Base-by-base conservation (phyloP, 1,140 invertebrate genomes). In the Archegozetes longisetosus region DNA sequence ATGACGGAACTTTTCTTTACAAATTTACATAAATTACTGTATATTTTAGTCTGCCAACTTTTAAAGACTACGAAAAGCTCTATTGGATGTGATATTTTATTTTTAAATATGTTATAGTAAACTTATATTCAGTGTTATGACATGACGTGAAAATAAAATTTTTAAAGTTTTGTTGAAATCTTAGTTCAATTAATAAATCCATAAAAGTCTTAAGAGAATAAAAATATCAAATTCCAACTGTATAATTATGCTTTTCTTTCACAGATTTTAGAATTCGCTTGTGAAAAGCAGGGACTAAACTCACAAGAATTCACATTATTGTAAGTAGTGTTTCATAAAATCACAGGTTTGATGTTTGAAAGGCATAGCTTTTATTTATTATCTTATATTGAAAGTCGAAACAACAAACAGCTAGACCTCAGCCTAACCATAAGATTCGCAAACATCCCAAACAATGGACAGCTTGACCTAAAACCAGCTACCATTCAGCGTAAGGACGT, bases 1-100 rank as follows among this genome's bases (percentile, higher is more conserved):
- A 73, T 62, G 75, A 79, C 64, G 68, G 73, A 62, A 68, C 72
- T 4, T 73, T 75, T 59, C 76, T 78, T 64, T 79, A 78, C 60
- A 53, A 20, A 53, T 64, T 40, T 17, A 40, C 6, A 40, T 40
- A 40, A 40, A 40, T 40, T 40, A 9, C 6, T 9, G 6, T 40
- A 40, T 40, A 40, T 40, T 40, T 40, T 40, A 40, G 6, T 40
- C 32, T 40, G 32, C n/a, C n/a, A n/a, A n/a, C n/a, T n/a, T n/a
- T n/a, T n/a, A n/a, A n/a, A n/a, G n/a, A n/a, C n/a, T n/a, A n/a
- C n/a, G 32, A 9, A 6, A 40, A 40, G 17, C 6, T 40, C 6
- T 9, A 9, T 40, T 40, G 6, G 17, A 9, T 40, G 6, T 40
- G 32, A 40, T 40, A 40, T 40, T 9, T 9, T 40, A 9, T 40